Conservation (phyloP, 2,888 invertebrate species). For the Caenorhabditis virilis region DNA sequence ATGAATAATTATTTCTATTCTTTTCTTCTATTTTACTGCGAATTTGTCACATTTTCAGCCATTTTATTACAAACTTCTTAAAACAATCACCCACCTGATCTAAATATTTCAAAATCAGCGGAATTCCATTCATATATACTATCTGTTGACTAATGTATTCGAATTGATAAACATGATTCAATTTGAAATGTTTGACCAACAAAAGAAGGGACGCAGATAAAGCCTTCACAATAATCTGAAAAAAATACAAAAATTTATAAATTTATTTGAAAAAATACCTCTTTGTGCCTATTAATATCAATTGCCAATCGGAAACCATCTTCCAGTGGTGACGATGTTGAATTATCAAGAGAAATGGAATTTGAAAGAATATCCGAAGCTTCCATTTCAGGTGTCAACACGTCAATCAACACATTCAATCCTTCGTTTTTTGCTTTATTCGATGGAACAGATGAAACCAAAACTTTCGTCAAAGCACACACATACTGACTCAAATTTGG, state of each 20-base stretch:
- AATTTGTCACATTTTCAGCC: no score
- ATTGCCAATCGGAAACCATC: conserved; percentile 77
- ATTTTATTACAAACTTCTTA: no score
- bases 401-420: conserved; percentile 96
- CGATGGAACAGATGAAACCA: conserved; percentile 94
- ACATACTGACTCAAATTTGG: conserved; percentile 95
- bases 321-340: conserved; percentile 56
- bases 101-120: conserved; percentile 94
- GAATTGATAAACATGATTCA: conserved; percentile 96
- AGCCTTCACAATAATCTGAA: conserved; percentile 94
- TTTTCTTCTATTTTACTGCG: no score
- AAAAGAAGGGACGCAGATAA: conserved; percentile 87
- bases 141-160: conserved; percentile 96
- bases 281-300: conserved; percentile 94
- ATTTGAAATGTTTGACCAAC: conserved; percentile 92
- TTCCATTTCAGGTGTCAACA: conserved; percentile 76
- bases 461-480: conserved; percentile 82
- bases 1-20: no score
- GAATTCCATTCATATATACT: conserved; percentile 96
- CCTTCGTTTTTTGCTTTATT: conserved; percentile 82
- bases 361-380: conserved; percentile 66
- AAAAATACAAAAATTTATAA: neutral
- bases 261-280: conserved; percentile 42
- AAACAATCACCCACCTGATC: conserved; percentile 77
- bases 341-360: conserved; percentile 62